Base-by-base conservation (phyloP, 2,113 vertebrate genomes). In the Ictalurus furcatus region DNA sequence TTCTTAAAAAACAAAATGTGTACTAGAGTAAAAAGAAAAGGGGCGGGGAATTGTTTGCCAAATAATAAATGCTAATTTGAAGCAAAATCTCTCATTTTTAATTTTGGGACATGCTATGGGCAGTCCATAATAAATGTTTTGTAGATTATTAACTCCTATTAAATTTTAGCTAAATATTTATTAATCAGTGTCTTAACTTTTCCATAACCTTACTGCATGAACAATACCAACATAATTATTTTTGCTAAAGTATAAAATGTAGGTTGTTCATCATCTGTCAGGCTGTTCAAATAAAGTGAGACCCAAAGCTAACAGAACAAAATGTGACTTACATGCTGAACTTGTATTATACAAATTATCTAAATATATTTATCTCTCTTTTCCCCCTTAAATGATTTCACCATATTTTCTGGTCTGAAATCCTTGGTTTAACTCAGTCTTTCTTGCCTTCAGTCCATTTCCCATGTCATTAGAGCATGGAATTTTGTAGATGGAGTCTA, bases 401-500 rank as follows among this genome's bases (percentile, higher is more conserved):
- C 30, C 86, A 90, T 90, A 61, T 90, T 90, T 79, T 86, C 44
- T 87, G 86, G 40, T 85, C 61, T 69, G 87, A 40, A 89, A 89
- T 82, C 67, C 59, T 56, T 73, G 85, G 84, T 71, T 88, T 74
- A 83, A 84, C 76, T 90, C 61, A 84, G 67, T 80, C 90, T 6
- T 78, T 88, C 79, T 86, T 85, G 84, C 59, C 63, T 86, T 44
- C 90, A 88, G 87, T 69, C 89, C 40, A 87, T 91, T 90, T 91
- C 79, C 79, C 73, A 71, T 81, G 84, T 65, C 87, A 90, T 82
- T 73, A 91, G 30, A 88, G 84, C 87, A 56, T 90, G 87, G 80
- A 37, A 87, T 88, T 91, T 88, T 88, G 52, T 86, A 61, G 87
- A 86, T 90, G 85, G 40, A 86, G 87, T 88, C 82, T 88, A 61